Evolutionary conservation across 2,113 vertebrate species (phyloP), one percentile per base, ranked within the genome.

Genomic region (Acanthochromis polyacanthus): DNA sequence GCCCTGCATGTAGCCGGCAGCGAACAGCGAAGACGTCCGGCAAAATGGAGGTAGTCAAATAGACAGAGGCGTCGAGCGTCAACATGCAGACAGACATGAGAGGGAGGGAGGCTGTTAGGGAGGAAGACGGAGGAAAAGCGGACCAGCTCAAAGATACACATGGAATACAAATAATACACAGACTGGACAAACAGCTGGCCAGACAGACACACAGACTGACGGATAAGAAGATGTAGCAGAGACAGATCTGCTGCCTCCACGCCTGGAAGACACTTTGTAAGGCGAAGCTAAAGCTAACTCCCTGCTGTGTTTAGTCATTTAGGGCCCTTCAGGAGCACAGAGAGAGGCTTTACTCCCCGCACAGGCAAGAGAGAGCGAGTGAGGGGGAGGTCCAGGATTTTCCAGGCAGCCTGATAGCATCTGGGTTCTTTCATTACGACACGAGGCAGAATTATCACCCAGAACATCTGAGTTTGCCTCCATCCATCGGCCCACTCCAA

Each of bases 381-480:
- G 46, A 22, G 67, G 15, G 32, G n/a, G 56, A 56, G 60, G 52
- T 60, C 12, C 61, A n/a, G 72, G 63, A 60, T 73, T 80, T 83
- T 83, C 70, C 77, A 76, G 32, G 80, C 50, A 81, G 65, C 9
- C 36, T 62, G 88, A 89, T 89, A 81, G 38, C 66, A 88, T 91
- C 89, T 63, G 38, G 9, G 11, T 75, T 77, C 87, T 82, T 80
- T 81, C 79, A 87, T 88, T 81, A 82, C 59, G 56, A 85, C 81
- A 83, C 63, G 65, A 78, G 68, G 68, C 78, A 84, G 61, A 79
- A 75, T 84, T 86, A 92, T 91, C 91, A 56, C 17, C 82, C 73
- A 81, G 83, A 88, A 87, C 80, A 89, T 90, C 90, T 79, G 80
- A 89, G 84, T 88, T 45, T 73, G 80, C 68, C 80, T 70, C 60